A percentile compares a stretch with the other conserved stretches of the same genome.
Evolutionary conservation across 92 coral and sea anemone genomes (phyloP).

Genomic region (Porites rus): DNA sequence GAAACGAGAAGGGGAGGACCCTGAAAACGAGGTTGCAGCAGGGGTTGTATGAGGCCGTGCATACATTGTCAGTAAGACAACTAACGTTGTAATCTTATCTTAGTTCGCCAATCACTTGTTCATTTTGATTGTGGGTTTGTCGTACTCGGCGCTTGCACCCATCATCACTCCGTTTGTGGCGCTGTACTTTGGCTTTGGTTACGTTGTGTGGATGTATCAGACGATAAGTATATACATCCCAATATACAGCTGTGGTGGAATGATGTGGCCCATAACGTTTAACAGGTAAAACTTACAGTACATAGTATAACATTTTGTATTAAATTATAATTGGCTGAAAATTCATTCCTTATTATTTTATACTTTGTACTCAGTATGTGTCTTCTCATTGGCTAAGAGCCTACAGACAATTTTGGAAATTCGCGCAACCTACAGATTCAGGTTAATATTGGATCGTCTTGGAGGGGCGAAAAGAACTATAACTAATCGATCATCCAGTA

Average conservation of each 20-base stretch:
- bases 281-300: constrained; percentile 64
- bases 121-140: constrained; percentile 80
- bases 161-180: constrained; percentile 89
- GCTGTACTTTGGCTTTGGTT: constrained; percentile 85
- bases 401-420: too few species aligned
- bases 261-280: constrained; percentile 89
- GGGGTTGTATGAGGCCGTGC: neutral
- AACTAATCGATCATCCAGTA: too few species aligned
- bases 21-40: too few species aligned
- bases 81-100: neutral
- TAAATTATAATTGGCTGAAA: neutral
- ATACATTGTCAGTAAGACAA: neutral
- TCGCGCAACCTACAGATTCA: too few species aligned
- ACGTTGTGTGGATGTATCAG: constrained; percentile 88
- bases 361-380: neutral
- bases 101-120: constrained; percentile 87
- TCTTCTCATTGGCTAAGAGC: neutral
- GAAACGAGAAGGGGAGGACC: too few species aligned
- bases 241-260: constrained; percentile 87
- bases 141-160: constrained; percentile 90
- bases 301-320: neutral
- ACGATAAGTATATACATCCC: constrained; percentile 85
- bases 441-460: too few species aligned
- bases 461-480: too few species aligned
- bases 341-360: too few species aligned